Percentiles rank a stretch among this genome's conserved stretches.
phyloP scores from a whole-genome alignment of 2,113 vertebrate genomes.

The Pelusios castaneus region DNA sequence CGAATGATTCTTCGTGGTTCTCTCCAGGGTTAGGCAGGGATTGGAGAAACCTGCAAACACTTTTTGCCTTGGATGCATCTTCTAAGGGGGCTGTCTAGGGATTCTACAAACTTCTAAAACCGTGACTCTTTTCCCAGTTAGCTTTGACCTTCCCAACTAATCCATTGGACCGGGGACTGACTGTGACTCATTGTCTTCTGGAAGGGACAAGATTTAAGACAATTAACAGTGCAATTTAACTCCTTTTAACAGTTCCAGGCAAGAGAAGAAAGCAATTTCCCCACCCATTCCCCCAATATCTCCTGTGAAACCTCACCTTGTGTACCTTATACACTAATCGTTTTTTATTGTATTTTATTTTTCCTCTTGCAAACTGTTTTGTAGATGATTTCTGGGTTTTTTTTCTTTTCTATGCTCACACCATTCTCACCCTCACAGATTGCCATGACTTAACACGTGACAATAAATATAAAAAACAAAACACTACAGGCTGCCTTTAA shows the following conservation, averaged over 20 bases:
- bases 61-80: background rate
- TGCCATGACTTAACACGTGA: slow-evolving; percentile 20
- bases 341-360: slow-evolving; percentile 56
- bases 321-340: slow-evolving; percentile 52
- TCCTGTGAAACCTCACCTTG: background rate
- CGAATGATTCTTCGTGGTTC: background rate
- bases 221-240: slow-evolving; percentile 72
- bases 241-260: slow-evolving; percentile 44
- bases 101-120: background rate
- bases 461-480: slow-evolving; percentile 27
- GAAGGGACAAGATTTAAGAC: slow-evolving; percentile 51
- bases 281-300: background rate
- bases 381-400: slow-evolving; percentile 44
- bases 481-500: slow-evolving; percentile 71
- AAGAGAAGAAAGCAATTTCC: background rate
- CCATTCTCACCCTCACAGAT: slow-evolving; percentile 58
- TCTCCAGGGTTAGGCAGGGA: slow-evolving; percentile 3
- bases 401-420: slow-evolving; percentile 32
- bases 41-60: slow-evolving; percentile 3
- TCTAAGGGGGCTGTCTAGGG: background rate
- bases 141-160: slow-evolving; percentile 50
- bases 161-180: slow-evolving; percentile 12
- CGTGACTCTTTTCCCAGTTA: background rate
- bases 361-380: slow-evolving; percentile 46
- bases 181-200: slow-evolving; percentile 21